Base-by-base conservation (phyloP, 2,797 vertebrate genomes). In the Danio albolineatus region DNA sequence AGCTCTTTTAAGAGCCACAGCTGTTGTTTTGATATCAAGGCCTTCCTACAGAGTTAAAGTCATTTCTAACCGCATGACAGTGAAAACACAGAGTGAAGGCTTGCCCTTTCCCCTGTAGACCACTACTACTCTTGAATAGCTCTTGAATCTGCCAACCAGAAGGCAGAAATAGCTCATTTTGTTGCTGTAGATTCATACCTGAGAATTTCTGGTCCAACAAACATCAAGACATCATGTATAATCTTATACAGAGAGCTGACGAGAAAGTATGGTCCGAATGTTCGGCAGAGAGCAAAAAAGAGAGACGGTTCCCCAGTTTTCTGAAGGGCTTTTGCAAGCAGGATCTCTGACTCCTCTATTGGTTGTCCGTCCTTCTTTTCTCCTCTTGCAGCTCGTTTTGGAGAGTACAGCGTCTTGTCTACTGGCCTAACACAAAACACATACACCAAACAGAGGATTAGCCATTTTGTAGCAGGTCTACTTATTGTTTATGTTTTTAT, bases 231-330 rank as follows among this genome's bases (percentile, higher is more conserved):
- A 85, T 99, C 98, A 2, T 99, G 98, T 44, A 93, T 67, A 83
- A 96, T 87, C 91, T 99, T 99, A 79, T 96, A 98, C 10, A 98
- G 67, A 85, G 94, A 95, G 90, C 97, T 98, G 90, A 97, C 92
- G 84, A 99, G 91, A 87, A 99, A 99, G 88, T 98, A 96, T 0
- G 98, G 97, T 4, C 96, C 98, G 0, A 99, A 99, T 19, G 96
- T 95, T 83, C 94, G 91, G 83, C 96, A 98, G 60, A 99, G 89
- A 1, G 95, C 97, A 90, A 94, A 94, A 43, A 96, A 90, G 44
- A 99, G 93, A 2, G 97, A 99, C 0, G 98, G 94, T 14, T 96
- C 91, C 41, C 86, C 87, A 0, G 84, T 90, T 86, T 93, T 95
- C 78, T 86, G 89, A 2, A 88, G 41, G 0, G 85, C 74, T 86